Base-by-base conservation (phyloP, 2,113 vertebrate genomes). In the Caloenas nicobarica region DNA sequence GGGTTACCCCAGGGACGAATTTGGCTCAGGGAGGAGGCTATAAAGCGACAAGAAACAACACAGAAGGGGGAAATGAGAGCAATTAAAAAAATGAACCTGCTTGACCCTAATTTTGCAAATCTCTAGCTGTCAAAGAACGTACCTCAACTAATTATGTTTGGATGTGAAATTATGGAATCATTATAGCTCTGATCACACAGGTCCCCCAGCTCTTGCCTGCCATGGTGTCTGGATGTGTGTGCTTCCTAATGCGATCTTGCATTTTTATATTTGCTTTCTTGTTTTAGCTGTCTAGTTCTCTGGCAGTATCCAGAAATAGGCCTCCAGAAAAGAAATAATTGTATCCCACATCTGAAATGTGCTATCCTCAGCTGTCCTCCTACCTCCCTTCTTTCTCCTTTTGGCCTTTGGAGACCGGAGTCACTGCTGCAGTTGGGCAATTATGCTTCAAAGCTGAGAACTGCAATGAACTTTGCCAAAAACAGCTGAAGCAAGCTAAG, bases 21-120 rank as follows among this genome's bases (percentile, higher is more conserved):
- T 69, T 82, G 81, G 77, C 91, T 74, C 74, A 81, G 48, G 94
- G 93, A 89, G 85, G 66, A 86, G 84, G 74, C 86, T 89, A 28
- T 93, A 94, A 96, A 95, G 64, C 0, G 38, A 74, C 80, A 80
- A 66, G 69, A 87, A 96, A 93, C 81, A 96, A 93, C 84, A 74
- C 91, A 40, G 84, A 83, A 73, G 77, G 86, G 94, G 94, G 93
- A 97, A 97, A 95, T 90, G 89, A 97, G 95, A 91, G 95, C 96
- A 97, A 97, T 97, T 97, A 96, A 97, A 95, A 95, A 87, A 96
- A 95, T 76, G 95, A 97, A 94, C 91, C 96, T 81, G 56, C 86
- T 95, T 95, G 96, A 98, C 95, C 93, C 96, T 96, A 81, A 57
- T 76, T 84, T 93, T 93, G 86, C 96, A 96, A 95, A 96, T 95